A percentile compares a stretch with the other conserved stretches of the same genome.
Conservation (phyloP, 1,140 invertebrate genomes). For the Heliothis subflexa region DNA sequence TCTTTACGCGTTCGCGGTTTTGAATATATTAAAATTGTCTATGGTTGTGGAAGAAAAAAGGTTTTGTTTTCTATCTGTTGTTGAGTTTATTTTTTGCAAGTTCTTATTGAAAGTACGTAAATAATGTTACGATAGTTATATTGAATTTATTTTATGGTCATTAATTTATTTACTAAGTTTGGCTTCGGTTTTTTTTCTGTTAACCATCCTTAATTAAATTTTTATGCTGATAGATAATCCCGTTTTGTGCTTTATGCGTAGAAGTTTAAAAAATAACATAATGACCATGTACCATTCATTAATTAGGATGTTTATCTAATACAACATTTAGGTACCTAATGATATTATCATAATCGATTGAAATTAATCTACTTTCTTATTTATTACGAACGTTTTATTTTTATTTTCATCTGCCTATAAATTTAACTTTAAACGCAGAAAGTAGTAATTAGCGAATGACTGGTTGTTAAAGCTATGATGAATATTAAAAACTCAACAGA, state of each 20-base stretch:
- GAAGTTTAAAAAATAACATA: no score
- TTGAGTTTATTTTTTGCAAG: background rate
- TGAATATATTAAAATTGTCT: slow-evolving; percentile 7
- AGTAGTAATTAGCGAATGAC: slow-evolving; percentile 3
- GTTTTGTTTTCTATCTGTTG: background rate
- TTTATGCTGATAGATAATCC: no score
- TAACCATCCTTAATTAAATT: background rate
- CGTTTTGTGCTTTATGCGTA: no score
- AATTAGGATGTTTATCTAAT: no score
- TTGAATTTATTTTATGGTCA: background rate
- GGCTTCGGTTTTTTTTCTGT: background rate
- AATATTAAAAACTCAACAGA: background rate
- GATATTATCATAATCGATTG: no score
- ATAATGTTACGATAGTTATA: no score
- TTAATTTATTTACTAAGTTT: background rate
- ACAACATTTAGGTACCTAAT: no score
- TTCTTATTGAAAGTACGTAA: background rate
- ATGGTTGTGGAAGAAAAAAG: background rate
- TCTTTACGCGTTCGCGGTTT: background rate
- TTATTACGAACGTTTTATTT: background rate
- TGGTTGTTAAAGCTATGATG: slow-evolving; percentile 1
- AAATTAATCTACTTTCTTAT: background rate
- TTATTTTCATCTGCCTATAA: background rate
- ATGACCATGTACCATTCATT: no score
- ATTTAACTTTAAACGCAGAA: background rate